phyloP scores from a whole-genome alignment of 2,888 invertebrate genomes.

The Ormyrus nitidulus region DNA sequence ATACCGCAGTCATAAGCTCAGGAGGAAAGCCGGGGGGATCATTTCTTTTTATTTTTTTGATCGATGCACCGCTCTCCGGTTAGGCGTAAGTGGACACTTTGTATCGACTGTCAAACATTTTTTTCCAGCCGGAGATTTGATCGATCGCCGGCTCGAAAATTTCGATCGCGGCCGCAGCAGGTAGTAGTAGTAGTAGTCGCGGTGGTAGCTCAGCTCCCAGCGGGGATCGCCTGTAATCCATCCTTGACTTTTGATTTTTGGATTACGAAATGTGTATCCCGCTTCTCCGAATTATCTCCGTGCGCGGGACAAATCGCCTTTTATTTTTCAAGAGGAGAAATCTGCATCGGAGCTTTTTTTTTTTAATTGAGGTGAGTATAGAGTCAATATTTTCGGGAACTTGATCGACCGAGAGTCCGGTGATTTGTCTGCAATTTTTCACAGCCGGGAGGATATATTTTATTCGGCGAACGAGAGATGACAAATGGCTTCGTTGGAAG shows the following conservation, averaged over 20 bases:
- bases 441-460: slow-evolving; percentile 27
- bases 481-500: slow-evolving; percentile 30
- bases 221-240: slow-evolving; percentile 26
- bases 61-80: slow-evolving; percentile 33
- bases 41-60: slow-evolving; percentile 31
- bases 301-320: slow-evolving; percentile 19
- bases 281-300: slow-evolving; percentile 27
- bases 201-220: slow-evolving; percentile 1
- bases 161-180: slow-evolving; percentile 46
- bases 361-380: not conserved
- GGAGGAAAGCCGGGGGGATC: slow-evolving; percentile 6
- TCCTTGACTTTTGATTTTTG: slow-evolving; percentile 40
- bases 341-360: not conserved
- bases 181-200: slow-evolving; percentile 24
- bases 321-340: slow-evolving; percentile 28
- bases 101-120: slow-evolving; percentile 56
- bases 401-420: not conserved
- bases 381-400: slow-evolving; percentile 14
- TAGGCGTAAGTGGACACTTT: slow-evolving; percentile 55
- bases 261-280: slow-evolving; percentile 24
- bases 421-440: slow-evolving; percentile 38
- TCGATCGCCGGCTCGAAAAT: slow-evolving; percentile 44
- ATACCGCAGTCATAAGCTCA: not conserved
- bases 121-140: slow-evolving; percentile 39
- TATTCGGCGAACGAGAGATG: slow-evolving; percentile 23